Evolutionary conservation across 30 jellyfish, hydroid and myxozoan species (phyloP).

Genomic region (Mastigias papua): DNA sequence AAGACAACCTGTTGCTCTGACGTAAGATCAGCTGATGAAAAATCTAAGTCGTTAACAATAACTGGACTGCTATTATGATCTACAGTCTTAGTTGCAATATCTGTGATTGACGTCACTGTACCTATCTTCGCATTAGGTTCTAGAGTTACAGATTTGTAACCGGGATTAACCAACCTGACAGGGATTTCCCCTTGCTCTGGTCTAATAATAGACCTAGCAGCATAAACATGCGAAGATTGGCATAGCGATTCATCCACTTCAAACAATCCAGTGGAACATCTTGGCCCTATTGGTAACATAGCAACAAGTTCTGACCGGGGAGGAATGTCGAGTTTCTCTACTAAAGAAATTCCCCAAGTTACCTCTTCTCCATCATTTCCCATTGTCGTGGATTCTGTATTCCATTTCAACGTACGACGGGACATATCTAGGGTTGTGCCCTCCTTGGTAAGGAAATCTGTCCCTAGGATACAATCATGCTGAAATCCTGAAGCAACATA

Average conservation of each 20-base stretch:
- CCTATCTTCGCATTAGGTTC: conserved; percentile 43
- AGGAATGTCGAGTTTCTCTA: conserved; percentile 29
- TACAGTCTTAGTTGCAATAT: conserved; percentile 1
- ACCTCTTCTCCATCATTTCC: conserved; percentile 25
- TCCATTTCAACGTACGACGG: conserved; percentile 47
- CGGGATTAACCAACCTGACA: conserved; percentile 55
- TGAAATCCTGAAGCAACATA: conserved; percentile 61
- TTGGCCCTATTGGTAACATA: conserved; percentile 53
- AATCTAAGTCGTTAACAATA: conserved; percentile 13
- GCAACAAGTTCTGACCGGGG: conserved; percentile 28
- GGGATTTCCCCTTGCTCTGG: conserved; percentile 67
- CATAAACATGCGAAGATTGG: conserved; percentile 40
- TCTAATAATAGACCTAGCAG: conserved; percentile 48
- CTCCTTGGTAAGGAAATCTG: conserved; percentile 32
- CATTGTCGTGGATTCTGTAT: conserved; percentile 21
- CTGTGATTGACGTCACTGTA: conserved; percentile 29
- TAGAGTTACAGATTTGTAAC: conserved; percentile 18
- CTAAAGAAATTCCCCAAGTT: conserved; percentile 13
- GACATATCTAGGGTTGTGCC: conserved; percentile 43
- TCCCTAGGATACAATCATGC: conserved; percentile 61
- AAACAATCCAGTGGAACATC: conserved; percentile 54
- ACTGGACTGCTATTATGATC: not conserved
- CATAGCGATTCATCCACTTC: conserved; percentile 33
- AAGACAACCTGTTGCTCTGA: conserved; percentile 11
- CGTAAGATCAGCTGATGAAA: not conserved